These are phyloP conservation scores for Frankliniella intonsa DNA, from an alignment of 2,888 invertebrate species.

Conservation along the genomic window DNA sequence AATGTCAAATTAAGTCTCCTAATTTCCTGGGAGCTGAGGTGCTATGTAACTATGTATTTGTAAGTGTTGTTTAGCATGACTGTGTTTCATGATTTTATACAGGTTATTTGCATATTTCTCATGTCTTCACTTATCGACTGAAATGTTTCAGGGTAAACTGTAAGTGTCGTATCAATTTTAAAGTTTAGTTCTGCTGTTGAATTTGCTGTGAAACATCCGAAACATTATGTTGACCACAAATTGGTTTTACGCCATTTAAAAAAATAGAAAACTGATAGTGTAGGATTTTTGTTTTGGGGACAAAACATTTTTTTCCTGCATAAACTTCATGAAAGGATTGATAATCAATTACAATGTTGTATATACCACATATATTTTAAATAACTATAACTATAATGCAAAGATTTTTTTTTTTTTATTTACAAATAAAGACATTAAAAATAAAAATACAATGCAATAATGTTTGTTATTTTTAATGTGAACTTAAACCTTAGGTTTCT, in stretches of 20 bases:
- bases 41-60: not conserved
- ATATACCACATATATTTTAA: not conserved
- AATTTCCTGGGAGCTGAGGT: not conserved
- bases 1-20: not conserved
- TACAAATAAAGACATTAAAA: not conserved
- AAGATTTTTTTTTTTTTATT: not conserved
- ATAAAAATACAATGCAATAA: not conserved
- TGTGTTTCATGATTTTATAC: not conserved
- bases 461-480: not conserved
- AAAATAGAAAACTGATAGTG: no score
- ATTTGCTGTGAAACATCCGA: no score
- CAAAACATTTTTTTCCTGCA: not conserved
- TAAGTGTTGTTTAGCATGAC: not conserved
- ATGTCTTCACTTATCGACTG: not conserved
- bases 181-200: no score
- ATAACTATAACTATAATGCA: not conserved
- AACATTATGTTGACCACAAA: no score
- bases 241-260: not conserved
- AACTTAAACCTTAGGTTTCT: slow-evolving; percentile 35
- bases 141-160: no score
- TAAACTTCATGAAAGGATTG: not conserved
- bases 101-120: not conserved
- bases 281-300: not conserved
- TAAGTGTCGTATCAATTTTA: no score
- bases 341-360: not conserved